These are phyloP conservation scores for Andrena cerasifolii DNA, from an alignment of 1,140 invertebrate species.

Conservation along the genomic window DNA sequence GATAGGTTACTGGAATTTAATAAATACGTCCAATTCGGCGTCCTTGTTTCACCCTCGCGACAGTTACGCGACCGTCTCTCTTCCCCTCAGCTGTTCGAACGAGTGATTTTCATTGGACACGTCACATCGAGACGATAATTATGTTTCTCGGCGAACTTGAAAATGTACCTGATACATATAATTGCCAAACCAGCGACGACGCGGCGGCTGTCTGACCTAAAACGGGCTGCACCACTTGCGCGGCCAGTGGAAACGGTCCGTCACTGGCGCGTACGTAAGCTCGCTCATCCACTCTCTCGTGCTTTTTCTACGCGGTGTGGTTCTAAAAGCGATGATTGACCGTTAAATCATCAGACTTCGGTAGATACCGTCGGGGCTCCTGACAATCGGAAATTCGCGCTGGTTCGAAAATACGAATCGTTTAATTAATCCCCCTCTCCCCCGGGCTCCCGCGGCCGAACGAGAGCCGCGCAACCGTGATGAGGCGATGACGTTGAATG, in stretches of 20 bases:
- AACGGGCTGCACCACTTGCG: not conserved
- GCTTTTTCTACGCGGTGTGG: no score
- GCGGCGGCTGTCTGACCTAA: not conserved
- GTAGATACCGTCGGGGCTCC: not conserved
- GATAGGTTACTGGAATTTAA: constrained; percentile 35
- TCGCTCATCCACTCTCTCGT: not conserved
- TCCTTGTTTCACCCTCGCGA: not conserved
- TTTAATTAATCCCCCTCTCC: constrained; percentile 38
- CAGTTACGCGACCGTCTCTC: constrained; percentile 19
- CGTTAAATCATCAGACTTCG: not conserved
- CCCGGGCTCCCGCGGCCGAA: no score
- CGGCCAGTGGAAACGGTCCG: not conserved
- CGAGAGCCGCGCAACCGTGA: not conserved
- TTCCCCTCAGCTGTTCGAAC: no score
- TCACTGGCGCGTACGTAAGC: not conserved
- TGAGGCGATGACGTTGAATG: constrained; percentile 13
- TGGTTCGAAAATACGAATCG: constrained; percentile 10
- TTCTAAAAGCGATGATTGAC: not conserved
- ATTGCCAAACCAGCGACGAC: not conserved
- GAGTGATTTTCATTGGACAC: constrained; percentile 10
- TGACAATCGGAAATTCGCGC: constrained; percentile 30
- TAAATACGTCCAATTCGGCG: constrained; percentile 17
- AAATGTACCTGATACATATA: no score
- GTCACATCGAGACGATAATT: constrained; percentile 10
- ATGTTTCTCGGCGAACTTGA: not conserved